These are phyloP conservation scores for Isotomurus palustris DNA, from an alignment of 2,888 invertebrate species.

Conservation along the genomic window DNA sequence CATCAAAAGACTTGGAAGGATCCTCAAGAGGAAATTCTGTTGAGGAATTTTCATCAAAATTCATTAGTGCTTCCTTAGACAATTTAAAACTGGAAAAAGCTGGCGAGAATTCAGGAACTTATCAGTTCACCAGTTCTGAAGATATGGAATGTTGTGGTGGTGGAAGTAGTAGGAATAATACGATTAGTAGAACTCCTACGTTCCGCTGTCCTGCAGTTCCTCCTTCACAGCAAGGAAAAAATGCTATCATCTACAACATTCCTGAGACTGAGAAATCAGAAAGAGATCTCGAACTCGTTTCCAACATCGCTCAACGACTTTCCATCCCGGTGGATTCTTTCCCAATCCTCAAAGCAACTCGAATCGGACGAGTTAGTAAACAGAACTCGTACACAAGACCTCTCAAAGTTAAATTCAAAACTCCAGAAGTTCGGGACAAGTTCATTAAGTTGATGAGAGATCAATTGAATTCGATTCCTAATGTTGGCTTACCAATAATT, in stretches of 20 bases:
- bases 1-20: background rate
- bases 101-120: background rate
- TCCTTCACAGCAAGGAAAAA: too few species aligned
- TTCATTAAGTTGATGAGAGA: too few species aligned
- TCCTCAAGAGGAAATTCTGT: background rate
- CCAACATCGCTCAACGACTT: background rate
- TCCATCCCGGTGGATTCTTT: background rate
- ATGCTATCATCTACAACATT: conserved; percentile 2
- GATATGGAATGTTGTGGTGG: background rate
- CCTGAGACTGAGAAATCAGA: background rate
- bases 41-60: background rate
- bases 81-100: background rate
- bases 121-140: background rate
- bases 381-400: background rate
- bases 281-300: background rate
- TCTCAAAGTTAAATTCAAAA: background rate
- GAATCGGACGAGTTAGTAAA: background rate
- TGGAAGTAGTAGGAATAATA: background rate
- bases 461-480: too few species aligned
- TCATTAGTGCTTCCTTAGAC: background rate
- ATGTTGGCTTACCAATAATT: too few species aligned
- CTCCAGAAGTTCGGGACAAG: background rate
- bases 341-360: background rate
- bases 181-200: too few species aligned
- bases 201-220: too few species aligned